Evolutionary conservation across 2,797 vertebrate species (phyloP), one percentile per base, ranked within the genome.

Genomic region (Pelodytes ibericus): DNA sequence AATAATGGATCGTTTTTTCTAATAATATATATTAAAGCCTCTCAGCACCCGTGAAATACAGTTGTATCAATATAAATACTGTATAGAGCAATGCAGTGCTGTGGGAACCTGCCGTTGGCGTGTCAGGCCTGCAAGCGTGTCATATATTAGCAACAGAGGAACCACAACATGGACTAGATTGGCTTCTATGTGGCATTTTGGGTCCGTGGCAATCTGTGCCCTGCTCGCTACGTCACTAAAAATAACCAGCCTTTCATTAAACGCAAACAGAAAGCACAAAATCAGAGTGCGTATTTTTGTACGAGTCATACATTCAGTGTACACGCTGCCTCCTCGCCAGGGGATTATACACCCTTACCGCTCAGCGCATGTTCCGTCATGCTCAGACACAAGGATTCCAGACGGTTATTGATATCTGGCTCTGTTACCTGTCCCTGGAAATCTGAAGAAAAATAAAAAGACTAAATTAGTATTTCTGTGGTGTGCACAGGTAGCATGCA

Each of bases 301-400:
- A 1, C 49, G 36, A 41, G 61, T 29, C 30, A 56, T 22, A 16
- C 10, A 61, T 24, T 57, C 22, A 3, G 56, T 65, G 70, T 57
- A 76, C 74, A 60, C 56, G 44, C 47, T 25, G 64, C 49, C 73
- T 59, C 36, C 63, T 51, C 64, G 29, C 39, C 29, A 77, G 70
- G 82, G 87, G 86, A 39, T 80, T 72, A 3, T 0, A 70, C 66
- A 79, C 39, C 72, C 84, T 94, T 88, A 97, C 96, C 96, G 88
- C 93, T 95, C 89, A 97, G 87, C n/a, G 96, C 97, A 33, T 99
- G 97, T 87, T 99, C 97, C 0, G 96, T 99, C 96, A 99, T 98
- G 88, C 97, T 98, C 89, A 96, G 93, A 90, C 96, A 99, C 89
- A 99, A 89, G 81, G 97, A 99, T 92, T 99, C 97, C 77, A 99